Base-by-base conservation (phyloP, 2,113 vertebrate species). In the Chiloscyllium plagiosum region DNA sequence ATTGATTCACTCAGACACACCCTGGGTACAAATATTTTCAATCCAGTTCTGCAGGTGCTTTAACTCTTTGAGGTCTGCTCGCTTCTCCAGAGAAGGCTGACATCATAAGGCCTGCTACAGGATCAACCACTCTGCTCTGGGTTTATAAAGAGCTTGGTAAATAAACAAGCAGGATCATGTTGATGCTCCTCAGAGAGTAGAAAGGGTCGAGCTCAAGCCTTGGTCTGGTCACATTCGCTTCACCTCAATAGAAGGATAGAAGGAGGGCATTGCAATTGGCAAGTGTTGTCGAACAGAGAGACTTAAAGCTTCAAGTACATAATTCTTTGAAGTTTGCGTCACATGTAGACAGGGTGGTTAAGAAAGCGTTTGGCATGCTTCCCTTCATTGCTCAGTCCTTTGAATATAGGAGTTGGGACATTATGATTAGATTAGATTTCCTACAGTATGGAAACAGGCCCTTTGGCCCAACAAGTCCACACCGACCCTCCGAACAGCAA, bases 11-110 rank as follows among this genome's bases (percentile, higher is more conserved):
- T n/a, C 61, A 93, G 61, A 93, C 61, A 93, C 89, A 93, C 89
- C 89, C 61, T 93, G 89, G 89, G 61, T 19, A 37, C 61, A 93
- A 93, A 93, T 93, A 93, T n/a, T 93, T 61, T 93, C 61, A 37
- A 93, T 37, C 61, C 61, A 93, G 89, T 93, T 93, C n/a, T 66
- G 89, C 89, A 68, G 89, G 89, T 93, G 65, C 89, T 66, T 93
- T 68, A 93, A 93, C 89, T 66, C 61, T 65, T 90, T 10, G 89
- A 22, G 89, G 61, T 93, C 89, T 93, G 17, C 89, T 37, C 19
- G 20, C 7, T 61, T 33, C 13, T 0, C 26, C 29, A 33, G 50
- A 17, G 33, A 29, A 92, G 56, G 89, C 17, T n/a, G 13, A 66
- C 12, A 65, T 65, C 56, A n/a, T 92, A 33, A n/a, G 87, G 52